Conservation (phyloP, 2,888 invertebrate genomes). For the Esperia sulphurella region DNA sequence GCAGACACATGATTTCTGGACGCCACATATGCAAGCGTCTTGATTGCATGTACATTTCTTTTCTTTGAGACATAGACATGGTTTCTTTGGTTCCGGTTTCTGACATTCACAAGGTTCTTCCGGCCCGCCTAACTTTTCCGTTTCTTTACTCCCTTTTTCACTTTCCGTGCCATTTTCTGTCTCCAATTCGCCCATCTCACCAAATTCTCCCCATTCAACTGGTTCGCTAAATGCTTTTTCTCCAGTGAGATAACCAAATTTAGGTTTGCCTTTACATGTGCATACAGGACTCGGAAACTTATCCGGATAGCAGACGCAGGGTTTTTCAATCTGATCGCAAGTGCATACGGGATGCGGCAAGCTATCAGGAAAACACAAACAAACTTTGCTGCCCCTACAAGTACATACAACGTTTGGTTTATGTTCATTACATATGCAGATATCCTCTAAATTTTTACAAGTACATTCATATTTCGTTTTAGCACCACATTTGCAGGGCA, state of each 20-base stretch:
- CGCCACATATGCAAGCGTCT: constrained; percentile 46
- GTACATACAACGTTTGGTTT: constrained; percentile 41
- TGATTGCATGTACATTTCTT: constrained; percentile 44
- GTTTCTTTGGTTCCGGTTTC: constrained; percentile 30
- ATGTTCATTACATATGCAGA: constrained; percentile 52
- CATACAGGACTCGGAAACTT: constrained; percentile 55
- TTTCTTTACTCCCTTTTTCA: constrained; percentile 13
- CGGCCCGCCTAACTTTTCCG: background rate
- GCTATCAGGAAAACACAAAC: constrained; percentile 44
- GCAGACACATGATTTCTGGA: constrained; percentile 48
- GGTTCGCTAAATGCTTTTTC: background rate
- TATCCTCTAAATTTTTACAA: constrained; percentile 40
- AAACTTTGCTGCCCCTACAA: constrained; percentile 44
- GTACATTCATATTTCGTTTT: constrained; percentile 44
- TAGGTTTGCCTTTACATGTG: constrained; percentile 46
- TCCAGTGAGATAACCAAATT: constrained; percentile 1
- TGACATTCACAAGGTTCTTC: constrained; percentile 52
- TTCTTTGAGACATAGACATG: constrained; percentile 48
- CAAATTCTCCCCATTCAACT: background rate
- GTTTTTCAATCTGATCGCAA: constrained; percentile 52
- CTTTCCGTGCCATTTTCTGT: background rate
- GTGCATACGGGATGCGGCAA: constrained; percentile 43
- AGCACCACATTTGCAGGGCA: constrained; percentile 60
- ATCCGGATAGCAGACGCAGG: constrained; percentile 51
- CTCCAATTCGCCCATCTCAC: background rate